Percentiles rank a stretch among this genome's conserved stretches.
These are phyloP conservation scores for Oreochromis niloticus DNA, from an alignment of 2,113 vertebrate species.

Conservation along the genomic window DNA sequence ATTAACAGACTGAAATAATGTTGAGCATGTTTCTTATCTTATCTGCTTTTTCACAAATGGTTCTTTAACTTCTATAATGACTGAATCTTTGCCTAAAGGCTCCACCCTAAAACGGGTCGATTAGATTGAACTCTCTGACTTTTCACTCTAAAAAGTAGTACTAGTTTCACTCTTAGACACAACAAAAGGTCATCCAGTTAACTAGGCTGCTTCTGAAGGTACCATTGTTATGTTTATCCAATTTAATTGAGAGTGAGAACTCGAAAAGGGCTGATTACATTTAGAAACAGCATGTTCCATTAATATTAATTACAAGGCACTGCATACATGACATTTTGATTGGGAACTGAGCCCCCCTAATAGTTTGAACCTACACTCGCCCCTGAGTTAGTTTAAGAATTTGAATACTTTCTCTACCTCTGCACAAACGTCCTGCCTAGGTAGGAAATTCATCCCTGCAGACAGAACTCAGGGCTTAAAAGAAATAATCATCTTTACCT, in stretches of 20 bases:
- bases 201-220: fast-evolving
- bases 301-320: not conserved
- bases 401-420: not conserved
- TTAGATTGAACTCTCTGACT: not conserved
- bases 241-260: not conserved
- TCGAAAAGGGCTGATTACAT: too few relatives aligned
- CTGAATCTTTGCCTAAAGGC: not conserved
- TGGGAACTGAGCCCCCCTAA: not conserved
- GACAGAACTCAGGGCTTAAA: not conserved
- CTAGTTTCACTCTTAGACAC: not conserved
- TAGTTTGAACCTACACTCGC: fast-evolving
- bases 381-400: not conserved
- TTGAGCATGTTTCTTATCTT: not conserved
- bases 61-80: not conserved
- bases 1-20: not conserved
- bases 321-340: not conserved
- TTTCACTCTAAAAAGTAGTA: not conserved
- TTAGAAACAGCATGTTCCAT: not conserved
- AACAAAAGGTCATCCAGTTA: not conserved
- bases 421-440: not conserved
- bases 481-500: not conserved
- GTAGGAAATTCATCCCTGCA: not conserved
- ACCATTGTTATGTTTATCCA: not conserved
- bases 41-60: not conserved
- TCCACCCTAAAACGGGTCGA: fast-evolving